A percentile compares a stretch with the other conserved stretches of the same genome.
Conservation (phyloP, 2,797 vertebrate species). For the Scyliorhinus canicula region DNA sequence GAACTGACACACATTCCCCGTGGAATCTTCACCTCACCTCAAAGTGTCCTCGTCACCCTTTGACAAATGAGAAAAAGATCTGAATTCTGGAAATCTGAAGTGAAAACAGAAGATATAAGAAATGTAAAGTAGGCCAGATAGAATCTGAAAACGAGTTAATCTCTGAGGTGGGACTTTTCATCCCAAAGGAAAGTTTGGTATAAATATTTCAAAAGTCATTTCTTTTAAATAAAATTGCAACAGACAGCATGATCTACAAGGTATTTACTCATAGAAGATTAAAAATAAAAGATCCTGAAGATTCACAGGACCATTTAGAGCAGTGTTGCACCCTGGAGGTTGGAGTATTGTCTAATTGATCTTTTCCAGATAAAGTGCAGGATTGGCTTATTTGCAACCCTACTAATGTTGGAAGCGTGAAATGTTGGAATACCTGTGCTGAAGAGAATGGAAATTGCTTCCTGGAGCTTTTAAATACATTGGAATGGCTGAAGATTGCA, state of each 20-base stretch:
- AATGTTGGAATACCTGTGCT: neutral
- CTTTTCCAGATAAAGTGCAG: neutral
- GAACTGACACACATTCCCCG: neutral
- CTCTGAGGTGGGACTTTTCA: neutral
- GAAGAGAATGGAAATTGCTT: neutral
- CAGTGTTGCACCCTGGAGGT: neutral
- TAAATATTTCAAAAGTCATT: neutral
- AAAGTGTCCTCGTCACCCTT: neutral
- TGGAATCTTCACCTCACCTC: neutral
- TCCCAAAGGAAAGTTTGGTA: neutral
- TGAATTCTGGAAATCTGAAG: neutral
- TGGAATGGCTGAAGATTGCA: neutral
- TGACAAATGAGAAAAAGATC: neutral
- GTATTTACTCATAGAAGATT: neutral
- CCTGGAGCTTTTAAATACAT: no score
- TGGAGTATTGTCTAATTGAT: neutral
- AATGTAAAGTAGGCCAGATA: neutral
- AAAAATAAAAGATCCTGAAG: neutral
- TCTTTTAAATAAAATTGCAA: neutral
- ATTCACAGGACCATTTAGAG: neutral
- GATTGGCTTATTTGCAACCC: neutral
- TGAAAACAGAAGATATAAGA: neutral
- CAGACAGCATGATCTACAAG: neutral
- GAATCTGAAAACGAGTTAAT: neutral
- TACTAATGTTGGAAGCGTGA: neutral